A percentile compares a stretch with the other conserved stretches of the same genome.
phyloP scores from a whole-genome alignment of 2,113 vertebrate genomes.

The Chaetorhynchus papuensis region DNA sequence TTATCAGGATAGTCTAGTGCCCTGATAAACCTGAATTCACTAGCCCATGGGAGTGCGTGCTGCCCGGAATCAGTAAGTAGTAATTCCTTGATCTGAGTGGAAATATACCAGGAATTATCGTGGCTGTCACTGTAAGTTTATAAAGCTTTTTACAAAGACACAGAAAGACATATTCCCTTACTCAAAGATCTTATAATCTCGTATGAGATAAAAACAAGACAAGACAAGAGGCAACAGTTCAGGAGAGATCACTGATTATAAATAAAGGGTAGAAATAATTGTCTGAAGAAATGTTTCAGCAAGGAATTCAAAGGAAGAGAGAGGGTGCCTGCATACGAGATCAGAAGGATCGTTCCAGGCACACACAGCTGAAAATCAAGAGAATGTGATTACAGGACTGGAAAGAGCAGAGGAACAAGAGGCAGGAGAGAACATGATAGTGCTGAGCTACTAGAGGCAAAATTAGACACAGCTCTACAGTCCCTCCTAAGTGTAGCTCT shows the following conservation, averaged over 20 bases:
- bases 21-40: constrained; percentile 2
- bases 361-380: constrained; percentile 12
- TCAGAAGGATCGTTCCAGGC: constrained; percentile 33
- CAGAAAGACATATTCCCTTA: constrained; percentile 29
- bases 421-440: not conserved
- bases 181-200: constrained; percentile 50
- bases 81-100: constrained; percentile 20
- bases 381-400: constrained; percentile 17
- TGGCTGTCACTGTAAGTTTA: constrained; percentile 51
- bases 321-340: not conserved
- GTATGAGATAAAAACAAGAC: constrained; percentile 51
- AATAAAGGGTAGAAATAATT: constrained; percentile 56
- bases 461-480: not conserved
- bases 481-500: not conserved
- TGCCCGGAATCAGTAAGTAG: constrained; percentile 1
- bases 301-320: constrained; percentile 45
- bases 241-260: constrained; percentile 60
- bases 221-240: constrained; percentile 63
- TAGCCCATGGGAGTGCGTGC: not conserved
- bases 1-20: not conserved
- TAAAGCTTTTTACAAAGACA: constrained; percentile 50
- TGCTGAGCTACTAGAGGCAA: not conserved
- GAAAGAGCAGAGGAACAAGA: constrained; percentile 39
- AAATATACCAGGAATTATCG: constrained; percentile 31
- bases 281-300: constrained; percentile 53